A percentile compares a stretch with the other conserved stretches of the same genome.
Conservation (phyloP, 2,888 invertebrate genomes). For the Beris chalybata region DNA sequence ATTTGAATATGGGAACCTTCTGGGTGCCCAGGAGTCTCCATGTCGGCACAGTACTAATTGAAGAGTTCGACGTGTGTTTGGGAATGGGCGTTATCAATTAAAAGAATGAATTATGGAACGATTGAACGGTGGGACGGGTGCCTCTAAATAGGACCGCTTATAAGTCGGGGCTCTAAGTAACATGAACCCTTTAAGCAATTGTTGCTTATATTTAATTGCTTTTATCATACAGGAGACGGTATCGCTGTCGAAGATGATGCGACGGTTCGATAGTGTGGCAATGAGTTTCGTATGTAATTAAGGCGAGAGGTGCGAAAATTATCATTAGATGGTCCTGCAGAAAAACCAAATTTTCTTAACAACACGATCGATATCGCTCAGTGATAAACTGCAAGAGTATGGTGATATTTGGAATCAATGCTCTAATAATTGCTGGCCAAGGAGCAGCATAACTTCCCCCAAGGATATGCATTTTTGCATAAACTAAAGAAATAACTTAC, state of each 20-base stretch:
- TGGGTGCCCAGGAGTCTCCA: conserved; percentile 14
- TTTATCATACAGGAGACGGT: not conserved
- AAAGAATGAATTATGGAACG: conserved; percentile 35
- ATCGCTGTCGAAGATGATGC: not conserved
- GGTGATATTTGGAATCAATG: too few species aligned
- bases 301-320: conserved; percentile 22
- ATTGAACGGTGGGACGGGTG: conserved; percentile 17
- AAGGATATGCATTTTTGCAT: too few species aligned
- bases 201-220: not conserved
- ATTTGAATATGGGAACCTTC: conserved; percentile 23
- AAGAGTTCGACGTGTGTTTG: conserved; percentile 26
- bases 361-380: too few species aligned
- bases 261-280: not conserved
- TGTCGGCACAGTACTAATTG: conserved; percentile 21
- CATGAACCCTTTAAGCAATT: conserved; percentile 9
- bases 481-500: too few species aligned
- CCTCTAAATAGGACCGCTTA: conserved; percentile 1
- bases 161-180: not conserved
- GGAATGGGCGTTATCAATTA: conserved; percentile 37
- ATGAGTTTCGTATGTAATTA: not conserved
- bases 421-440: too few species aligned
- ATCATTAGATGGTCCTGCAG: not conserved
- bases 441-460: too few species aligned
- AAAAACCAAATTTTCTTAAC: too few species aligned
- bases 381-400: too few species aligned